phyloP scores from a whole-genome alignment of 2,113 vertebrate genomes.

The Brevimyrus niger region DNA sequence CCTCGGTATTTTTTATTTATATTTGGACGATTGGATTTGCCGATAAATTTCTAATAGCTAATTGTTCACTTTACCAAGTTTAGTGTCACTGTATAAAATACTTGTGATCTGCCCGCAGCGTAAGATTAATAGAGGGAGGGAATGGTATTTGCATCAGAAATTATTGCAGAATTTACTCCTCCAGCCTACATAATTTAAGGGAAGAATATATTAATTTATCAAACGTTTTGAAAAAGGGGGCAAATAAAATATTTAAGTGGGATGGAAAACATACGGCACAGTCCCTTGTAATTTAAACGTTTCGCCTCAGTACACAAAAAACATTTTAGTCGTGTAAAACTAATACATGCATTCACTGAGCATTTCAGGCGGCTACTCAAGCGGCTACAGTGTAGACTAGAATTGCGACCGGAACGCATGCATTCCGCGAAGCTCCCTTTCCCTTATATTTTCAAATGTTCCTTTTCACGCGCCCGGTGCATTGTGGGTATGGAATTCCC shows the following conservation, averaged over 20 bases:
- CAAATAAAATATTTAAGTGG: background rate
- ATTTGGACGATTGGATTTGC: background rate
- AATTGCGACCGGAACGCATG: background rate
- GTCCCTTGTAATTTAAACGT: background rate
- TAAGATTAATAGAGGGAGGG: background rate
- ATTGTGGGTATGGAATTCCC: slow-evolving; percentile 77
- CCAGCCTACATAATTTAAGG: background rate
- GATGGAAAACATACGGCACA: background rate
- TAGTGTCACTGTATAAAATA: background rate
- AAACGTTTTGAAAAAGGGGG: background rate
- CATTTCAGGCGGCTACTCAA: background rate
- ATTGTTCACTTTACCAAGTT: background rate
- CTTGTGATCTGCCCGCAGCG: background rate
- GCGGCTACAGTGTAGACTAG: background rate
- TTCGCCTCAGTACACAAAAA: background rate
- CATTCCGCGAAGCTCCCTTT: background rate
- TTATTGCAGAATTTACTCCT: background rate
- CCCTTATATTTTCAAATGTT: background rate
- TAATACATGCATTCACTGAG: background rate
- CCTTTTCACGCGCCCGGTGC: slow-evolving; percentile 46
- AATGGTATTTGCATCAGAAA: background rate
- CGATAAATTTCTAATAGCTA: background rate
- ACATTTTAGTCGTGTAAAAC: background rate
- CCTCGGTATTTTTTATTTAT: background rate
- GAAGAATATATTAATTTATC: background rate